Base-by-base conservation (phyloP, 1,140 invertebrate species). In the Trinorchestia longiramus region DNA sequence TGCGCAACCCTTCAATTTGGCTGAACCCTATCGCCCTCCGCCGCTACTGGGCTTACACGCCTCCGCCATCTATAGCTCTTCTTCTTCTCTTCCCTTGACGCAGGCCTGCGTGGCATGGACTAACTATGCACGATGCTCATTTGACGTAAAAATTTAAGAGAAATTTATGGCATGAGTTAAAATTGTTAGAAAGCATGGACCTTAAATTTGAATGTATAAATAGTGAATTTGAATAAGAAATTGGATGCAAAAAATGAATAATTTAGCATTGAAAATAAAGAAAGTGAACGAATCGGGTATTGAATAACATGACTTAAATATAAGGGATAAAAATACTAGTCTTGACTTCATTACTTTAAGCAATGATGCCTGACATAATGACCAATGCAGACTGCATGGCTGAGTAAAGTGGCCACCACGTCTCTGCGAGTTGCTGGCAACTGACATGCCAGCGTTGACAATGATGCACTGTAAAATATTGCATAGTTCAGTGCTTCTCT, bases 31-130 rank as follows among this genome's bases (percentile, higher is more conserved):
- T 44, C 92, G 92, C 92, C 88, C 88, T 90, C 88, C 88, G n/a
- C 88, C 36, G 92, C 92, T 94, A 94, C 92, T 44, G 92, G 92
- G 92, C 92, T 94, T 94, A 94, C 92, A 94, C 92, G 92, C 43
- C 43, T 94, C 92, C 40, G 41, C 43, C 43, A 15, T 94, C 92
- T 90, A 42, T 90, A 90, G 43, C 43, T 90, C 88, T 28, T 42
- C n/a, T 90, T 90, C 88, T 42, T 90, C 28, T 41, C 88, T 90
- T 41, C 88, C n/a, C 15, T 90, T 15, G 41, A 90, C 41, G 4
- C 88, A 41, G 28, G 62, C 62, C 8, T 77, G 62, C 62, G 62
- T 77, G 15, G 11, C 36, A 77, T 77, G 62, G 62, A 28, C 15
- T 77, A 77, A 77, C 28, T 36, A 36, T 77, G 62, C 62, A 77